Evolutionary conservation across 2,113 vertebrate species (phyloP), one percentile per base, ranked within the genome.

Genomic region (Tupaia chinensis): DNA sequence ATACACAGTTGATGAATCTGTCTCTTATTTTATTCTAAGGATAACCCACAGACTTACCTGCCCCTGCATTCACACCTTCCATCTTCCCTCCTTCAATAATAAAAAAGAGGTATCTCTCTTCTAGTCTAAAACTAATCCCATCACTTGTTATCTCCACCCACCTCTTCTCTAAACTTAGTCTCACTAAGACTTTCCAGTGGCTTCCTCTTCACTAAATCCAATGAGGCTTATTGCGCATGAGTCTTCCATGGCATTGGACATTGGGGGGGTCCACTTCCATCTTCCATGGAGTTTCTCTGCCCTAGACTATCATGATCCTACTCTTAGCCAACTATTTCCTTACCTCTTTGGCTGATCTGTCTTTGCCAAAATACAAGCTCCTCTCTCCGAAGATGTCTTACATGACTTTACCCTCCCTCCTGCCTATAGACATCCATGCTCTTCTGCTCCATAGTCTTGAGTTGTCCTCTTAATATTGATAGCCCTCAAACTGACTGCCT

Each of bases 21-120:
- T 60, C 69, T 81, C 85, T 73, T 82, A 85, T 80, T 96, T 78
- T 69, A 87, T 44, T 90, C 66, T 66, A 14, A 2, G n/a, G 91
- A 85, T 56, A 77, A 29, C 78, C 74, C 80, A 73, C 61, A 74
- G 68, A 56, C 66, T 83, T 27, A 92, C 87, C 84, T 84, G 80
- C 77, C 84, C 72, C 76, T 72, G 88, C 61, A 72, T 44, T 72
- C 44, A 2, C 0, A 53, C 56, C 94, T 66, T 66, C 56, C 14
- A 89, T 63, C 29, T 22, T 53, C 34, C 6, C 15, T 20, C 1
- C 54, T 72, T n/a, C 82, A 19, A 16, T 12, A 79, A n/a, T 17
- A 29, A 56, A 29, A 44, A 44, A 84, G 54, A 56, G 76, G 34
- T 20, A 9, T 19, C 66, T 80, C 58, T 93, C 32, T 87, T 60